These are phyloP conservation scores for Pandemis corylana DNA, from an alignment of 2,888 invertebrate genomes.

Conservation along the genomic window DNA sequence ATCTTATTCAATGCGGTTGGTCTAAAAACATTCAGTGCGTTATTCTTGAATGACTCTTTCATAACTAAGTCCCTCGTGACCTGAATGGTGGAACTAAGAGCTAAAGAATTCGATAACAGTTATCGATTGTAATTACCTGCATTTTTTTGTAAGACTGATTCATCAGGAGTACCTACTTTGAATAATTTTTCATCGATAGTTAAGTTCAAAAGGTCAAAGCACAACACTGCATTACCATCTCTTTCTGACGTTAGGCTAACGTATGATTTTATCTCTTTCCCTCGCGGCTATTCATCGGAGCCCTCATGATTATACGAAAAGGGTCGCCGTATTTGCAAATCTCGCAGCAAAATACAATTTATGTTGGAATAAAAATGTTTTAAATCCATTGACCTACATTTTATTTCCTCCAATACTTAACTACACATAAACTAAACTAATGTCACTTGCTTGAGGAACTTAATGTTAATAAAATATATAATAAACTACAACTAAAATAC, in stretches of 20 bases:
- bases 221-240: slow-evolving; percentile 13
- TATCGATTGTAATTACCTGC: background rate
- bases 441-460: no score
- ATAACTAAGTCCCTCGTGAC: slow-evolving; percentile 24
- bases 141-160: background rate
- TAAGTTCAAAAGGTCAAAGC: slow-evolving; percentile 22
- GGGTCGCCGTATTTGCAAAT: slow-evolving; percentile 20
- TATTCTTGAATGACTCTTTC: slow-evolving; percentile 34
- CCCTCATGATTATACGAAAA: slow-evolving; percentile 20
- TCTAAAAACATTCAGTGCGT: slow-evolving; percentile 33
- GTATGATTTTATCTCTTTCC: background rate
- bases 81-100: slow-evolving; percentile 25
- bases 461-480: no score
- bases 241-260: background rate
- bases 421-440: no score
- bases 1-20: slow-evolving; percentile 39
- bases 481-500: no score
- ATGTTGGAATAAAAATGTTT: background rate
- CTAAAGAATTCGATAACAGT: slow-evolving; percentile 26
- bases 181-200: slow-evolving; percentile 15
- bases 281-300: slow-evolving; percentile 21
- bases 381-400: background rate
- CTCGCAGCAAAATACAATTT: background rate
- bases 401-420: no score
- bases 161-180: background rate